A percentile compares a stretch with the other conserved stretches of the same genome.
These are phyloP conservation scores for Xestobium rufovillosum DNA, from an alignment of 2,888 invertebrate species.

Conservation along the genomic window DNA sequence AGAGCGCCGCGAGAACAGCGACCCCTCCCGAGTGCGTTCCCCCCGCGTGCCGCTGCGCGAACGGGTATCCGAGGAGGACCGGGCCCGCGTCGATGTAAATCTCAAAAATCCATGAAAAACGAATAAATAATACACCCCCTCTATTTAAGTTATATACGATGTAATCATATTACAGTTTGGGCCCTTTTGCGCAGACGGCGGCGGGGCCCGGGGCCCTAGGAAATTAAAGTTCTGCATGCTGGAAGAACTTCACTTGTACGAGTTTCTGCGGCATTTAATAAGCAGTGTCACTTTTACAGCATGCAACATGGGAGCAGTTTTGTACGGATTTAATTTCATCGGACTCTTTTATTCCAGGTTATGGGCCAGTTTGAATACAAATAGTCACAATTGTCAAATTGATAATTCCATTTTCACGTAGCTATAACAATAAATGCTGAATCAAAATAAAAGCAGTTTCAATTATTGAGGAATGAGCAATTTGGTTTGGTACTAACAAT, in stretches of 20 bases:
- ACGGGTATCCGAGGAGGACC: conserved; percentile 28
- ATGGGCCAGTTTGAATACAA: too few species aligned
- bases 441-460: too few species aligned
- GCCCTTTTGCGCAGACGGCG: conserved; percentile 8
- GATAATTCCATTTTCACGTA: too few species aligned
- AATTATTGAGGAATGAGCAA: too few species aligned
- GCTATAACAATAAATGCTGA: too few species aligned
- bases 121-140: conserved; percentile 43
- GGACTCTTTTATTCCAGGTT: too few species aligned
- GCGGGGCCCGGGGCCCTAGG: neutral
- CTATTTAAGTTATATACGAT: conserved; percentile 27
- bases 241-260: conserved; percentile 3
- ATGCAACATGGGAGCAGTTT: too few species aligned
- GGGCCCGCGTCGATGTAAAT: conserved; percentile 47
- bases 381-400: too few species aligned
- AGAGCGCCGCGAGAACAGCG: conserved; percentile 34
- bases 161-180: conserved; percentile 29
- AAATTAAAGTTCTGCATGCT: conserved; percentile 1
- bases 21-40: conserved; percentile 27
- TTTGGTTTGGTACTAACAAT: too few species aligned
- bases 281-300: too few species aligned
- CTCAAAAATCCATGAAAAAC: conserved; percentile 47
- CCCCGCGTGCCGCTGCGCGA: conserved; percentile 40
- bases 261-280: too few species aligned
- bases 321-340: too few species aligned